phyloP scores from a whole-genome alignment of 2,888 invertebrate genomes.

The Stramonita haemastoma region DNA sequence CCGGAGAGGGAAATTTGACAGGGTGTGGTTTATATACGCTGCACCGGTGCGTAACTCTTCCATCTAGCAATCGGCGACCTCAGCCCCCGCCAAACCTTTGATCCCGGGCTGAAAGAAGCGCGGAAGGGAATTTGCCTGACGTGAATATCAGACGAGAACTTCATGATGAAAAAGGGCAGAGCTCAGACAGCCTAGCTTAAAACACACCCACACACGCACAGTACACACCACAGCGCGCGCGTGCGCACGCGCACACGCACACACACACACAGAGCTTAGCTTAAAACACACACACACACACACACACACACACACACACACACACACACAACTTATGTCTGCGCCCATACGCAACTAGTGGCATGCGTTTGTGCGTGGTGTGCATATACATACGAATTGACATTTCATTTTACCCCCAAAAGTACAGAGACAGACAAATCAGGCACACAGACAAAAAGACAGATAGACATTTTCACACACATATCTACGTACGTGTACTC shows the following conservation, averaged over 20 bases:
- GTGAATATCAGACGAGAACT: neutral
- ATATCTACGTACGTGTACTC: neutral
- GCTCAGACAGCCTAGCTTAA: neutral
- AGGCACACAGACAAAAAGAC: neutral
- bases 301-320: neutral
- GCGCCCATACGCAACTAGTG: too few relatives aligned
- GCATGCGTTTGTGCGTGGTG: too few relatives aligned
- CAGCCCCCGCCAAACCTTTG: neutral
- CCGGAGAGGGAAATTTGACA: neutral
- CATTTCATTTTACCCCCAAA: neutral
- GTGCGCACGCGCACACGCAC: neutral
- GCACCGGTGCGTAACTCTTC: neutral
- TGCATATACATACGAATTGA: too few relatives aligned
- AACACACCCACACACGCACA: neutral
- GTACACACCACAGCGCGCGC: neutral
- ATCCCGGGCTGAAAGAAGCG: neutral
- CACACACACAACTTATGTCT: too few relatives aligned
- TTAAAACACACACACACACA: neutral
- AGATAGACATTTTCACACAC: neutral
- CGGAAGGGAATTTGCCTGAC: slow-evolving; percentile 2
- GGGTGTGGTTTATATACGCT: neutral
- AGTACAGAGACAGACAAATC: neutral
- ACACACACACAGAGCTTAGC: neutral
- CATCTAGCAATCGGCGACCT: neutral
- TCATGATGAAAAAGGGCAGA: neutral